Base-by-base conservation (phyloP, 2,797 vertebrate genomes). In the Enteromius radiatus region DNA sequence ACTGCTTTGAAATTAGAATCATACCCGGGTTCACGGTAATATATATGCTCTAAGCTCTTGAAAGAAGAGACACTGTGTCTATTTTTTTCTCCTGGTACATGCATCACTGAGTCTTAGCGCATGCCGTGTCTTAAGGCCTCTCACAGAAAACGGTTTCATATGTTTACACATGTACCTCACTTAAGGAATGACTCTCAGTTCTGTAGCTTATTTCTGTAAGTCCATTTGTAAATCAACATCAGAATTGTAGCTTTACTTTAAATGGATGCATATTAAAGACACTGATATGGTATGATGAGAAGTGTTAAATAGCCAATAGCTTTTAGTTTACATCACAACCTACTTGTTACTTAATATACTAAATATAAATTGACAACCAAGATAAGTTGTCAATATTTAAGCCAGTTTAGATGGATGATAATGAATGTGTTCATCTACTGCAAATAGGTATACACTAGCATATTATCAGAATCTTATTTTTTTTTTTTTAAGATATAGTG, bases 41-140 rank as follows among this genome's bases (percentile, higher is more conserved):
- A 67, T 78, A 84, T 81, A 61, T 80, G 82, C 54, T 74, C 59
- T 36, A 73, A 78, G 65, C 56, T 23, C 33, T 43, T 81, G 82
- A 85, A 88, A 85, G 85, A 70, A 81, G 85, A 90, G 63, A 82
- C 75, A 81, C 36, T 1, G 33, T 81, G 63, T 87, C 82, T 87
- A 86, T 88, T 88, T 88, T 59, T 84, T 84, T 84, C 52, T 80
- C 33, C 56, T 76, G 43, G 78, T 41, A 67, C 77, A 70, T 75
- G 80, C 43, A 54, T 70, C 49, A 31, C 47, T 19, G 45, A 74
- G 69, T 82, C 61, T 80, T 52, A 59, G 10, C 31, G 26, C 65
- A 80, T 31, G 67, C 54, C 41, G 23, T 74, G 69, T 38, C 47
- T 65, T 31, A 41, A 14, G 64, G 54, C 71, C 74, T 76, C 38